phyloP scores from a whole-genome alignment of 2,888 invertebrate genomes.

The Oxytorus armatus region DNA sequence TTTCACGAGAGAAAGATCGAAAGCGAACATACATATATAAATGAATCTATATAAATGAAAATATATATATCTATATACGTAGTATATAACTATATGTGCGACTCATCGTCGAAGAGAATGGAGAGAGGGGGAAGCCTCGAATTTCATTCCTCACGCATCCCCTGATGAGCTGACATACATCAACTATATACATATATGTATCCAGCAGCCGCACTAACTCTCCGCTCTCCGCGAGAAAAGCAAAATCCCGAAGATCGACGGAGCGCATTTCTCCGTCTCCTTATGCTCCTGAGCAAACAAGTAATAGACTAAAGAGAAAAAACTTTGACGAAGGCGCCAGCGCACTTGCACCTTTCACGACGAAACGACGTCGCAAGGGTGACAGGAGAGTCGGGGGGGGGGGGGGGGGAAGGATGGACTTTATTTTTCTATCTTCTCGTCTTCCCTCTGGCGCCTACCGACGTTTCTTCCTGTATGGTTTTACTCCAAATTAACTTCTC shows the following conservation, averaged over 20 bases:
- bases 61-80: slow-evolving; percentile 33
- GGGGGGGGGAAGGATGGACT: slow-evolving; percentile 47
- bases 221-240: slow-evolving; percentile 31
- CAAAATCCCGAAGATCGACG: slow-evolving; percentile 38
- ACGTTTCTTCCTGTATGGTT: slow-evolving; percentile 57
- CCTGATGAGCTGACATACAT: slow-evolving; percentile 40
- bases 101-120: slow-evolving; percentile 53
- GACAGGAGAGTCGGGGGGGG: background rate
- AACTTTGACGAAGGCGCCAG: slow-evolving; percentile 80
- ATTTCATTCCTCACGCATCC: slow-evolving; percentile 74
- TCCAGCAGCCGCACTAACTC: slow-evolving; percentile 34
- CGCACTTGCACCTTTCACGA: slow-evolving; percentile 61
- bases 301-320: slow-evolving; percentile 66
- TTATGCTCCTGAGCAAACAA: slow-evolving; percentile 82
- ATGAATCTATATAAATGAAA: no score
- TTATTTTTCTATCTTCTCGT: slow-evolving; percentile 62
- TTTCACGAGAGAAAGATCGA: slow-evolving; percentile 47
- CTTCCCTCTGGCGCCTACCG: slow-evolving; percentile 70
- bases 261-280: slow-evolving; percentile 67
- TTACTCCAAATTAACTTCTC: slow-evolving; percentile 49
- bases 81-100: slow-evolving; percentile 32
- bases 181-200: slow-evolving; percentile 14
- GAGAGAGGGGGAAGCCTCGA: slow-evolving; percentile 72
- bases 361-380: slow-evolving; percentile 2
- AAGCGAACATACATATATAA: slow-evolving; percentile 1